phyloP scores from a whole-genome alignment of 2,888 invertebrate genomes.

The Agriopis leucophaearia region DNA sequence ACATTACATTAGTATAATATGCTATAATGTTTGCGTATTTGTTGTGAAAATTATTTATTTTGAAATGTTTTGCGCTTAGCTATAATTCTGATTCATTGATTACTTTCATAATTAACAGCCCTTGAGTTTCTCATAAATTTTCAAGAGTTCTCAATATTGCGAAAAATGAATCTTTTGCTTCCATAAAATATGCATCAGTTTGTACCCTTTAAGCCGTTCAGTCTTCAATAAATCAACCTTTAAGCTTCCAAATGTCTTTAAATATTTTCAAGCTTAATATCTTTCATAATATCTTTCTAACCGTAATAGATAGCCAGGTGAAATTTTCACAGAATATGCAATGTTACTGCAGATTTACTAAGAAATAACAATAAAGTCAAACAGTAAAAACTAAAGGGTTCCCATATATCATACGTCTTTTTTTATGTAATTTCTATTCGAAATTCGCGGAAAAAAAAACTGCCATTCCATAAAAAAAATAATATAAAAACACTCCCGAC shows the following conservation, averaged over 20 bases:
- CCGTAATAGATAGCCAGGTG: too few relatives aligned
- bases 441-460: too few relatives aligned
- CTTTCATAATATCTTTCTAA: too few relatives aligned
- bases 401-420: too few relatives aligned
- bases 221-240: constrained; percentile 28
- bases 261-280: not conserved
- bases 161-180: constrained; percentile 26
- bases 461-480: too few relatives aligned
- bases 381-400: too few relatives aligned
- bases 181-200: constrained; percentile 33
- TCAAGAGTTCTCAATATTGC: constrained; percentile 26
- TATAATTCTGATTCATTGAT: constrained; percentile 11
- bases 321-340: too few relatives aligned
- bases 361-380: too few relatives aligned
- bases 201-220: constrained; percentile 21
- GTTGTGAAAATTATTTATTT: not conserved
- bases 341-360: too few relatives aligned
- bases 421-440: too few relatives aligned
- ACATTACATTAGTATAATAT: too few relatives aligned
- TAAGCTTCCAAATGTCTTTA: not conserved
- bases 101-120: constrained; percentile 20
- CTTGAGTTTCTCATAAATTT: constrained; percentile 30
- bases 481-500: too few relatives aligned
- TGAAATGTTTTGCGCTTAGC: not conserved
- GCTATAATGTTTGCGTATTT: not conserved